Percentiles rank a stretch among this genome's conserved stretches.
phyloP scores from a whole-genome alignment of 1,140 invertebrate species.

The Muscidifurax raptorellus region DNA sequence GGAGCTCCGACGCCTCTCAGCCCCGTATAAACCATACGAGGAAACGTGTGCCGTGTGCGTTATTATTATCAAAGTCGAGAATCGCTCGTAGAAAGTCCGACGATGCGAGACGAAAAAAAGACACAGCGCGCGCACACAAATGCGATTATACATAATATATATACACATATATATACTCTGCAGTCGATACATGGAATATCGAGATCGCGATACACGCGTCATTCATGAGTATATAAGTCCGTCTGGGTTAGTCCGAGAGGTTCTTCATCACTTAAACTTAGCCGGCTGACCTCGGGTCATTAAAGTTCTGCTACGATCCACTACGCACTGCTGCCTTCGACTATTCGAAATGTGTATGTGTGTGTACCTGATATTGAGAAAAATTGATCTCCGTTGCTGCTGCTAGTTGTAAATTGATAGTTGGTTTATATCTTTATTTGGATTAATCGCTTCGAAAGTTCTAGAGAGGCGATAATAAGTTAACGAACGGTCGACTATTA shows the following conservation, averaged over 20 bases:
- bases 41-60: background rate
- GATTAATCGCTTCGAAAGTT: slow-evolving; percentile 19
- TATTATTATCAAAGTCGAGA: background rate
- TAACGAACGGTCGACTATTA: background rate
- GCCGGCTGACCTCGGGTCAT: slow-evolving; percentile 37
- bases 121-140: too few species aligned
- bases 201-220: background rate
- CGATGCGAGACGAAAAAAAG: too few species aligned
- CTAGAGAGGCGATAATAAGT: background rate
- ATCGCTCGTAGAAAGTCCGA: background rate
- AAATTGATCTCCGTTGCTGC: background rate
- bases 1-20: background rate
- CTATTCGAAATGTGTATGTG: background rate
- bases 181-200: background rate
- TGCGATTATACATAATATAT: too few species aligned
- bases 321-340: background rate
- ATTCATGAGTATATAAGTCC: slow-evolving; percentile 6
- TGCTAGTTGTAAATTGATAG: background rate
- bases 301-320: slow-evolving; percentile 18
- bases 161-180: background rate
- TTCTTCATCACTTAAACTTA: slow-evolving; percentile 24
- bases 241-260: background rate
- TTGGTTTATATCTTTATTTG: slow-evolving; percentile 10
- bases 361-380: slow-evolving; percentile 9
- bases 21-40: background rate